Base-by-base conservation (phyloP, 1,140 invertebrate species). In the Eriosoma lanigerum region DNA sequence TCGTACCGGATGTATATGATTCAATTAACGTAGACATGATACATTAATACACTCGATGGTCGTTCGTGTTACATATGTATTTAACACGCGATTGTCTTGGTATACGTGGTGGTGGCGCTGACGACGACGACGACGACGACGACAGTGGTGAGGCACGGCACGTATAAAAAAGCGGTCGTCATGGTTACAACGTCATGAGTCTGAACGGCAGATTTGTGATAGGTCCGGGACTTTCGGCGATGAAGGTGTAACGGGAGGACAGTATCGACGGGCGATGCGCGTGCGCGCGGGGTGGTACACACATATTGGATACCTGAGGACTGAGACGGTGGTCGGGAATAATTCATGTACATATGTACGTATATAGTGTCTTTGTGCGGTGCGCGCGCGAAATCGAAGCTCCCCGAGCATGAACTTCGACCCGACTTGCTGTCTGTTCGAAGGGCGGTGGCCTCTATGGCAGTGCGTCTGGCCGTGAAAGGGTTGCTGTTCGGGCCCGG, bases 391-490 rank as follows among this genome's bases (percentile, higher is more conserved):
- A 78, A 60, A 60, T 46, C 73, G 29, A 58, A 60, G 73, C 19
- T 70, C n/a, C 38, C n/a, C 73, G 54, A 78, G 54, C 73, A 54
- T 21, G 54, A 60, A 60, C 73, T 78, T 78, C 73, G 54, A 78
- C 29, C 73, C 54, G 56, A 60, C 73, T 38, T 38, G 32, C 32
- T 52, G 64, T 68, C 64, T 68, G 64, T 8, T 38, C 72, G 72
- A 75, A 75, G 72, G 54, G 73, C 73, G 73, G 73, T 60, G 38
- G 52, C 70, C 70, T 52, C 48, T 38, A 24, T 17, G 50, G 64
- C 24, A 44, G 52, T 52, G 75, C 75, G 75, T 78, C 75, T 78
- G 75, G 75, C 75, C 75, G 75, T 78, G 75, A 78, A 78, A 78
- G 75, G 75, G 75, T 78, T 62, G 75, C 52, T 75, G 32, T 38